A percentile compares a stretch with the other conserved stretches of the same genome.
Conservation (phyloP, 2,888 invertebrate species). For the Lasioglossum malachurum region DNA sequence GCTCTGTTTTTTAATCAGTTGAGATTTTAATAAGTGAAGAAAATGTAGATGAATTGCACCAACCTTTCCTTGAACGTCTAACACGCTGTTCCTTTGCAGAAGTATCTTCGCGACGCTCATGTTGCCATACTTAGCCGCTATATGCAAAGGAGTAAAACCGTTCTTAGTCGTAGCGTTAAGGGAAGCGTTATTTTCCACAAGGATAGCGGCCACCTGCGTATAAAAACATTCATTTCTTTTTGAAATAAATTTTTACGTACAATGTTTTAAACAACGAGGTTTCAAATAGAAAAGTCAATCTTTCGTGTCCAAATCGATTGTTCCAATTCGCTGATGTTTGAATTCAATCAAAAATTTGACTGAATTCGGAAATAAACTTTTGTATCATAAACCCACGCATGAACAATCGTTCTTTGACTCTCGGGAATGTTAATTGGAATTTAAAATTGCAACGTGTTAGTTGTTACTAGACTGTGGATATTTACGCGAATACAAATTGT, state of each 20-base stretch:
- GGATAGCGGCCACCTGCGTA: constrained; percentile 91
- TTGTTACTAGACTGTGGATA: background rate
- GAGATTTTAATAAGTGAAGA: background rate
- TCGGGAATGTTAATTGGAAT: background rate
- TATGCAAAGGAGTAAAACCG: constrained; percentile 98
- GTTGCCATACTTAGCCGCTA: constrained; percentile 99
- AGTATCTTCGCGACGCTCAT: constrained; percentile 94
- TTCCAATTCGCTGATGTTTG: background rate
- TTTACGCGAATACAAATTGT: background rate
- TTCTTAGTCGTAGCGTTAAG: constrained; percentile 97
- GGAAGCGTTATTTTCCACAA: constrained; percentile 96
- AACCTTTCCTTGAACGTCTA: constrained; percentile 95
- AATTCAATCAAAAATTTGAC: too few species aligned
- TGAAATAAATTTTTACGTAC: background rate
- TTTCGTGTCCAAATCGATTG: background rate
- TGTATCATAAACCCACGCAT: background rate
- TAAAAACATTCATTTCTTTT: constrained; percentile 33
- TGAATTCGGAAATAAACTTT: too few species aligned
- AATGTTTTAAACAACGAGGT: background rate
- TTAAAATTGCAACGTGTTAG: background rate
- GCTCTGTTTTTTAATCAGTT: too few species aligned
- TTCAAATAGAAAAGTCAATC: background rate
- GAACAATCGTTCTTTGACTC: background rate
- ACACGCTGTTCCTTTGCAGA: constrained; percentile 94
- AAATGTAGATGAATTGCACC: constrained; percentile 28